Evolutionary conservation across 2,797 vertebrate species (phyloP).

Genomic region (Ctenochaetus hawaiiensis): DNA sequence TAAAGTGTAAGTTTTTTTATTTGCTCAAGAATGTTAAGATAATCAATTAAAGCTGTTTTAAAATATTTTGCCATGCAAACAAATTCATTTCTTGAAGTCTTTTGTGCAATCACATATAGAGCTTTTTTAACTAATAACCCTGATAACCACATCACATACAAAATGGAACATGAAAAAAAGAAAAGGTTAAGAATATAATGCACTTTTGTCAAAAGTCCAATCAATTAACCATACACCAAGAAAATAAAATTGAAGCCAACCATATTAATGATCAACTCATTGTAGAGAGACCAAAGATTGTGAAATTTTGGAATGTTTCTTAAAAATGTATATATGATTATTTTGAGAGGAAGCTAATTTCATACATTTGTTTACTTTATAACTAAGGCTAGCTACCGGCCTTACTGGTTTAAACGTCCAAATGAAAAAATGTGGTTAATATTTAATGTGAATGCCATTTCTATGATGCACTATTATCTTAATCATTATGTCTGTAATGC

Average conservation of each 20-base stretch:
- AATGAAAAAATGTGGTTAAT: neutral
- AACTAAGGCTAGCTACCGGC: slow-evolving; percentile 6
- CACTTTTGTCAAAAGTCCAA: slow-evolving; percentile 4
- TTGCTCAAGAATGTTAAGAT: neutral
- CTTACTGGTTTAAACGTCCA: slow-evolving; percentile 2
- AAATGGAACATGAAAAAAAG: neutral
- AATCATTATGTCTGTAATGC: neutral
- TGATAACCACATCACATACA: neutral
- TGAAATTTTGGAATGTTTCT: slow-evolving; percentile 8
- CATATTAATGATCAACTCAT: slow-evolving; percentile 6
- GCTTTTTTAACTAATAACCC: neutral
- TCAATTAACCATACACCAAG: neutral
- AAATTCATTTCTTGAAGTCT: neutral
- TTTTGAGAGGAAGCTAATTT: slow-evolving; percentile 9
- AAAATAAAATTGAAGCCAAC: neutral
- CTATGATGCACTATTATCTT: slow-evolving; percentile 7
- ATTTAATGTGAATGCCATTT: slow-evolving; percentile 12
- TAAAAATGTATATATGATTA: neutral
- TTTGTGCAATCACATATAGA: neutral
- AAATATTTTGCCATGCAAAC: neutral
- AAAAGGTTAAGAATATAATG: neutral
- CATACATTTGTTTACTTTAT: slow-evolving; percentile 23
- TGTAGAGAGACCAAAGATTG: slow-evolving; percentile 21
- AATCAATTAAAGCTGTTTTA: neutral
- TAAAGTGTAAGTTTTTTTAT: neutral